phyloP scores from a whole-genome alignment of 2,113 vertebrate species.

The Petrocephalus zakoni region DNA sequence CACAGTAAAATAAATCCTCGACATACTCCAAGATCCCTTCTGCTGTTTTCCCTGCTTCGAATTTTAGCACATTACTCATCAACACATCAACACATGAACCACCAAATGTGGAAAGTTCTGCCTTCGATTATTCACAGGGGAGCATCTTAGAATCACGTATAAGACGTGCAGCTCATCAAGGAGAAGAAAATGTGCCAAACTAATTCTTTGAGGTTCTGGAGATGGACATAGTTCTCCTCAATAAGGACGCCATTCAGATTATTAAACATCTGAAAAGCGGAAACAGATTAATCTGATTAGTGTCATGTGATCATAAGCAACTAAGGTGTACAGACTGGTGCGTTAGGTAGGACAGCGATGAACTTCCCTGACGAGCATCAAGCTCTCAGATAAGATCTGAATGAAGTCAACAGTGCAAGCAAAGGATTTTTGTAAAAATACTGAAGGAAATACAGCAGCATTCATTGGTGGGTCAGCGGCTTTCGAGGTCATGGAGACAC shows the following conservation, averaged over 20 bases:
- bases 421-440: not conserved
- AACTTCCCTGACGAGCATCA: not conserved
- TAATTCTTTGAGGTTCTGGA: not conserved
- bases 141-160: not conserved
- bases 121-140: not conserved
- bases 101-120: not conserved
- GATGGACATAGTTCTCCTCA: not conserved
- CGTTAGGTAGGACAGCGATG: not conserved
- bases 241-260: not conserved
- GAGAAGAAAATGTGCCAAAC: not conserved
- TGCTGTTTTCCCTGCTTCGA: conserved; percentile 59
- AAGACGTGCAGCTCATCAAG: not conserved
- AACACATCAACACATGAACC: not conserved
- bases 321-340: not conserved
- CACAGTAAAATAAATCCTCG: not conserved
- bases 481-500: not conserved
- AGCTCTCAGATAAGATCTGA: not conserved
- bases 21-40: conserved; percentile 16
- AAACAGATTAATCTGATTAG: not conserved
- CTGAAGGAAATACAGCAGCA: not conserved
- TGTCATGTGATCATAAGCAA: not conserved
- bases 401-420: not conserved
- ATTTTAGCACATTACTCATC: not conserved
- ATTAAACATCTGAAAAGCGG: not conserved
- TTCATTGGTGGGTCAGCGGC: not conserved